Evolutionary conservation across 2,113 vertebrate species (phyloP).

Genomic region (Argyrosomus japonicus): DNA sequence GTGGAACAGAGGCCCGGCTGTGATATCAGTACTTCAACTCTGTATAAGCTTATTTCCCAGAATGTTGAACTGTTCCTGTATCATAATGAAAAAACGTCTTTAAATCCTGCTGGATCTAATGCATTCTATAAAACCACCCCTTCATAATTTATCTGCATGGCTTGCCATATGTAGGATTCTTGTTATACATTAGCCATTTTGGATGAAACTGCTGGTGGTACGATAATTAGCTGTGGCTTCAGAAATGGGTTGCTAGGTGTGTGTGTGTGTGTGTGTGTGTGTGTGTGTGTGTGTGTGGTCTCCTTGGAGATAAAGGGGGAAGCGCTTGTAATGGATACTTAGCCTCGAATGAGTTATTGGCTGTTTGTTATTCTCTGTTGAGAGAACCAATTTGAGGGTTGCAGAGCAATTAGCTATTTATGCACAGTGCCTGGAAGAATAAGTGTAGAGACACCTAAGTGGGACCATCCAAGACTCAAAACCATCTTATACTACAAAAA

Average conservation of each 20-base stretch:
- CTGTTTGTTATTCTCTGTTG: constrained; percentile 76
- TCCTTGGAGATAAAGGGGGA: constrained; percentile 60
- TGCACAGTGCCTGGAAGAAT: constrained; percentile 44
- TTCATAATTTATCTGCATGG: constrained; percentile 17
- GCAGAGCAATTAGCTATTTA: constrained; percentile 75
- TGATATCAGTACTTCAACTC: background rate
- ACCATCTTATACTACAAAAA: constrained; percentile 33
- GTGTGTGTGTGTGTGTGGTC: constrained; percentile 40
- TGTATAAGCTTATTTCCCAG: background rate
- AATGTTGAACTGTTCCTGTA: constrained; percentile 6
- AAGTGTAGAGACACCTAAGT: constrained; percentile 36
- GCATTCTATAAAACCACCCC: background rate
- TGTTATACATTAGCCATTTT: constrained; percentile 27
- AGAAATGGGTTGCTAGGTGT: constrained; percentile 8
- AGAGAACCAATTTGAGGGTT: constrained; percentile 75
- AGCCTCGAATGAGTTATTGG: constrained; percentile 67
- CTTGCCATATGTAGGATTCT: constrained; percentile 11
- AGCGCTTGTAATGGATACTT: constrained; percentile 65
- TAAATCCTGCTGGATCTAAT: constrained; percentile 8
- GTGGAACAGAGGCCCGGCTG: background rate
- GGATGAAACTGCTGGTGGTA: constrained; percentile 3
- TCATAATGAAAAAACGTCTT: constrained; percentile 7
- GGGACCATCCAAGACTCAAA: constrained; percentile 30
- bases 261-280: background rate
- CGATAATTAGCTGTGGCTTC: constrained; percentile 32